phyloP scores from a whole-genome alignment of 37 sponge, comb jelly and placozoan species.

The Crambe crambe region DNA sequence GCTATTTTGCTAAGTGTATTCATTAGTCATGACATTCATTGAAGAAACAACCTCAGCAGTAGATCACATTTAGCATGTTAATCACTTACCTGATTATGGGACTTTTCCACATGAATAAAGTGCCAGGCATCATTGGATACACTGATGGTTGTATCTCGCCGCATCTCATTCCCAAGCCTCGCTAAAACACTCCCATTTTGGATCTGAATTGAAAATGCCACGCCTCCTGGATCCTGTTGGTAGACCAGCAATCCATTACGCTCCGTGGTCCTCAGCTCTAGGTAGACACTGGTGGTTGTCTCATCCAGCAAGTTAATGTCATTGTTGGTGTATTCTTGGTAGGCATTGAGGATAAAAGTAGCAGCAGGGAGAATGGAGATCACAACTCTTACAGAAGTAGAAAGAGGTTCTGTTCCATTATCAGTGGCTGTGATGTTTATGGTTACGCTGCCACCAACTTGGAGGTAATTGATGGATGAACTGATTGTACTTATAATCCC shows the following conservation, averaged over 20 bases:
- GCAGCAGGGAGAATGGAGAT: constrained; percentile 36
- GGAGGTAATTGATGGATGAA: constrained; percentile 9
- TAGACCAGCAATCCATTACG: constrained; percentile 37
- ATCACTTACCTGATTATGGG: neutral
- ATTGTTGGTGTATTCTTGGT: constrained; percentile 22
- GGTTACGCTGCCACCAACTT: constrained; percentile 6
- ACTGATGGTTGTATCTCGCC: no score
- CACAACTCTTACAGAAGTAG: constrained; percentile 15
- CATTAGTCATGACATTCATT: no score
- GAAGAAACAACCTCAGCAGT: no score
- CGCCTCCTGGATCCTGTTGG: constrained; percentile 2
- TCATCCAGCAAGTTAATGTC: constrained; percentile 1
- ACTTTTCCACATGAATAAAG: constrained; percentile 13
- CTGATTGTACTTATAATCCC: constrained; percentile 24
- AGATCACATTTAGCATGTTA: no score
- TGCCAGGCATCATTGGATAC: constrained; percentile 26
- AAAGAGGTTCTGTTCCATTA: neutral
- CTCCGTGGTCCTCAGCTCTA: constrained; percentile 33
- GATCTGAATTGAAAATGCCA: neutral
- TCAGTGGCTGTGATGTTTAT: constrained; percentile 47
- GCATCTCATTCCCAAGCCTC: neutral
- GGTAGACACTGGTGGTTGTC: constrained; percentile 3
- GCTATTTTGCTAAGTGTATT: no score
- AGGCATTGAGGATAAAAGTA: constrained; percentile 36
- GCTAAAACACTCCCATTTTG: constrained; percentile 4